phyloP scores from a whole-genome alignment of 2,888 invertebrate genomes.

The Brachynemurus nebulosus region DNA sequence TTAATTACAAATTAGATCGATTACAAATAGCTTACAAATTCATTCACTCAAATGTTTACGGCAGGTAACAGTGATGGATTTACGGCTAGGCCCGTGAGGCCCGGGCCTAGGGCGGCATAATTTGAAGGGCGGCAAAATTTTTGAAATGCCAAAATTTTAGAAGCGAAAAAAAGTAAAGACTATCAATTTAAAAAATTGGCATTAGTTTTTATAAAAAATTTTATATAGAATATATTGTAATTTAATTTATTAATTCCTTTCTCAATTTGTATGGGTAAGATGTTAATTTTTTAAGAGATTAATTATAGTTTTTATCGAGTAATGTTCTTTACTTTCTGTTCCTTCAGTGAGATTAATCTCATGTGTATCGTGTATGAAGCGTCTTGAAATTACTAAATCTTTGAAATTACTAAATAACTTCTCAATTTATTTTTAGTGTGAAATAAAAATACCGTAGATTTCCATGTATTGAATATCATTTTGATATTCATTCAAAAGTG shows the following conservation, averaged over 20 bases:
- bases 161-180: not conserved
- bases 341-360: not conserved
- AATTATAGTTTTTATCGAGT: not conserved
- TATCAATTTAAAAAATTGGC: not conserved
- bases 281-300: not conserved
- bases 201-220: not conserved
- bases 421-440: conserved; percentile 8
- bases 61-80: too few relatives aligned
- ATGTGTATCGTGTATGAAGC: not conserved
- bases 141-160: not conserved
- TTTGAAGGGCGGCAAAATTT: not conserved
- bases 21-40: too few relatives aligned
- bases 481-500: conserved; percentile 5
- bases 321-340: not conserved
- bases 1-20: too few relatives aligned
- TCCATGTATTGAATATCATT: conserved; percentile 4
- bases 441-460: conserved; percentile 7
- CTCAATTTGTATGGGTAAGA: not conserved
- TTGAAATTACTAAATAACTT: conserved; percentile 3
- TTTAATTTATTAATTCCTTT: not conserved
- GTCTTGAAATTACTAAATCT: not conserved
- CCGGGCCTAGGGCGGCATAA: not conserved
- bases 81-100: not conserved
- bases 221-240: not conserved
- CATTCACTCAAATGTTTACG: too few relatives aligned